These are phyloP conservation scores for Synanthedon formicaeformis DNA, from an alignment of 2,888 invertebrate genomes.

Conservation along the genomic window DNA sequence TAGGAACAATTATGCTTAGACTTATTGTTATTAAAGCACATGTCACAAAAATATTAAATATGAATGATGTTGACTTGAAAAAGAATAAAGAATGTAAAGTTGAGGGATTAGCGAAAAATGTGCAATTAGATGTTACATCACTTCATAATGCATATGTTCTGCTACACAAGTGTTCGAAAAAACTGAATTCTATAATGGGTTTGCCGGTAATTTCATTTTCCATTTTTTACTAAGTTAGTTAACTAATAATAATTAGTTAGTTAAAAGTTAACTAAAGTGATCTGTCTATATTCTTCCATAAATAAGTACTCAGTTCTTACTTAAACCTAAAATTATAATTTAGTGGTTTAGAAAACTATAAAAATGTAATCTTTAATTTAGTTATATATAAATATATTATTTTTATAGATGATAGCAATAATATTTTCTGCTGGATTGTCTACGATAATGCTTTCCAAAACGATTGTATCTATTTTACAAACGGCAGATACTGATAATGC, in stretches of 20 bases:
- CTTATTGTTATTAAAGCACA: conserved; percentile 36
- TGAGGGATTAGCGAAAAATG: conserved; percentile 30
- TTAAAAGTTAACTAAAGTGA: no score
- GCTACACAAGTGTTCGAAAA: conserved; percentile 36
- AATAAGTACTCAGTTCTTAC: no score
- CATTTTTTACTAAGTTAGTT: no score
- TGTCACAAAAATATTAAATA: conserved; percentile 22
- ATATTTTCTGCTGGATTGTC: conserved; percentile 36
- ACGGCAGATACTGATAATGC: conserved; percentile 10
- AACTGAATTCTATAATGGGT: conserved; percentile 41
- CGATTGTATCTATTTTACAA: conserved; percentile 29
- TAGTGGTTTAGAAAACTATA: neutral
- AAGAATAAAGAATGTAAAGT: conserved; percentile 14
- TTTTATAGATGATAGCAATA: conserved; percentile 37
- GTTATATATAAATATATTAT: neutral
- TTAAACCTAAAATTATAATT: neutral
- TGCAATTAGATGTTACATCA: conserved; percentile 26
- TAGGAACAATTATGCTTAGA: conserved; percentile 26
- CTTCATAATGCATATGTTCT: conserved; percentile 40
- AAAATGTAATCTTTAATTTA: neutral
- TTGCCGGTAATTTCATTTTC: conserved; percentile 28
- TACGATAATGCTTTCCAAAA: conserved; percentile 36
- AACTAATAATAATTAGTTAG: no score
- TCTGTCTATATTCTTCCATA: no score
- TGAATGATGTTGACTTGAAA: conserved; percentile 9